These are phyloP conservation scores for Clarias platycephalus DNA, from an alignment of 2,797 vertebrate genomes.

Conservation along the genomic window DNA sequence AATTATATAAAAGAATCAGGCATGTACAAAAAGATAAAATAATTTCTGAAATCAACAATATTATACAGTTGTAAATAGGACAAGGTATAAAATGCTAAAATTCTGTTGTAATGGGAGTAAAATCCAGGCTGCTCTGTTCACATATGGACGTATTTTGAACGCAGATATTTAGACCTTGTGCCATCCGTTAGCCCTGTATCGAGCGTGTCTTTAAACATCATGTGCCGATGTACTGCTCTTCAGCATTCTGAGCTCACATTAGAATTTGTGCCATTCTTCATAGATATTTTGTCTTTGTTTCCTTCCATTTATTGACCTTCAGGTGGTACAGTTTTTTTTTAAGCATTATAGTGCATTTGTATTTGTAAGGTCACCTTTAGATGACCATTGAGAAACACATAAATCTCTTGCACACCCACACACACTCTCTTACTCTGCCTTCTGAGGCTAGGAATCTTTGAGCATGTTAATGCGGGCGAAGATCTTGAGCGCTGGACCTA, in stretches of 20 bases:
- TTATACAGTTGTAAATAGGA: conserved; percentile 43
- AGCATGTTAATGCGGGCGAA: conserved; percentile 95
- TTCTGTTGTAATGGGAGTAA: not conserved
- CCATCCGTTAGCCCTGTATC: not conserved
- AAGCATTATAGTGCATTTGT: conserved; percentile 51
- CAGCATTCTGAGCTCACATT: conserved; percentile 13
- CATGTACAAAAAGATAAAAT: conserved; percentile 57
- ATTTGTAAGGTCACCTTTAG: conserved; percentile 32
- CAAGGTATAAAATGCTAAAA: conserved; percentile 42
- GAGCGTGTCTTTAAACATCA: conserved; percentile 8
- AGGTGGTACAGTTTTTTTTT: conserved; percentile 38
- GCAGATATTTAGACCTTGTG: conserved; percentile 25
- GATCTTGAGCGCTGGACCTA: conserved; percentile 95
- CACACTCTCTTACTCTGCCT: conserved; percentile 27
- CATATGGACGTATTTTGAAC: not conserved
- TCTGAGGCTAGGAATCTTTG: conserved; percentile 86
- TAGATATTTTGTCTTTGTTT: conserved; percentile 42
- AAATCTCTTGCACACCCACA: conserved; percentile 15
- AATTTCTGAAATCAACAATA: conserved; percentile 49
- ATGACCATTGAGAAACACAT: conserved; percentile 29
- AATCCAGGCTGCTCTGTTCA: conserved; percentile 17
- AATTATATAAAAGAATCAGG: conserved; percentile 57
- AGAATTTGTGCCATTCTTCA: conserved; percentile 48
- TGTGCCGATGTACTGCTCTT: conserved; percentile 10
- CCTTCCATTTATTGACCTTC: conserved; percentile 20